A percentile compares a stretch with the other conserved stretches of the same genome.
phyloP scores from a whole-genome alignment of 2,888 invertebrate genomes.

The Eudemis profundana region DNA sequence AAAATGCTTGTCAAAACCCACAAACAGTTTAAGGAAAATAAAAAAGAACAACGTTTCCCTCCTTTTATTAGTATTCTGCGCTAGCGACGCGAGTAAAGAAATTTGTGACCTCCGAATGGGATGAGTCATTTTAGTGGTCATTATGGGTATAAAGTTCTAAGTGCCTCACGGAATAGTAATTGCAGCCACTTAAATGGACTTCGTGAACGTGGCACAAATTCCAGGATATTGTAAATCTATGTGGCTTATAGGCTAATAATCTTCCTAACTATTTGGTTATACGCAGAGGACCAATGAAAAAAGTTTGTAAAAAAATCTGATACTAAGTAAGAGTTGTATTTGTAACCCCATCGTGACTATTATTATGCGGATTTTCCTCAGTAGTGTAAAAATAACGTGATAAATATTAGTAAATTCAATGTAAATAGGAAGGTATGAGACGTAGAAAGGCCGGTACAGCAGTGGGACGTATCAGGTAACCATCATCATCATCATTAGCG shows the following conservation, averaged over 20 bases:
- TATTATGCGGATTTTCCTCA: too few relatives aligned
- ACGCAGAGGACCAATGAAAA: too few relatives aligned
- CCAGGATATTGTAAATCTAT: slow-evolving; percentile 1
- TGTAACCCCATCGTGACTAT: too few relatives aligned
- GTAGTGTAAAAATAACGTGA: too few relatives aligned
- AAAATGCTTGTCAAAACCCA: slow-evolving; percentile 65
- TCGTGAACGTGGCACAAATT: not conserved
- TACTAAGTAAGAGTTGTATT: too few relatives aligned
- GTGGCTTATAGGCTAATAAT: not conserved
- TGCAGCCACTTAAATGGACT: slow-evolving; percentile 3
- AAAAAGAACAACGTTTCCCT: slow-evolving; percentile 68
- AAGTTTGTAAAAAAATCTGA: too few relatives aligned
- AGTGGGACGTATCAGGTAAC: too few relatives aligned
- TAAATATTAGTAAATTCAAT: too few relatives aligned
- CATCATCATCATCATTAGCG: too few relatives aligned
- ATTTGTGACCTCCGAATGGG: slow-evolving; percentile 71
- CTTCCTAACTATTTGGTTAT: too few relatives aligned
- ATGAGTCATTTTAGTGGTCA: slow-evolving; percentile 76
- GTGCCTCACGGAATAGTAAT: slow-evolving; percentile 34
- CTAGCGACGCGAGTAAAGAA: slow-evolving; percentile 64
- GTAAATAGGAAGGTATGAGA: too few relatives aligned
- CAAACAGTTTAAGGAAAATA: slow-evolving; percentile 58
- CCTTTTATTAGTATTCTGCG: slow-evolving; percentile 67
- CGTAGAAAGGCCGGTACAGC: too few relatives aligned
- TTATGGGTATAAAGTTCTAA: slow-evolving; percentile 69